Evolutionary conservation across 2,797 vertebrate genomes (phyloP), one percentile per base, ranked within the genome.

Genomic region (Pogonophryne albipinna): DNA sequence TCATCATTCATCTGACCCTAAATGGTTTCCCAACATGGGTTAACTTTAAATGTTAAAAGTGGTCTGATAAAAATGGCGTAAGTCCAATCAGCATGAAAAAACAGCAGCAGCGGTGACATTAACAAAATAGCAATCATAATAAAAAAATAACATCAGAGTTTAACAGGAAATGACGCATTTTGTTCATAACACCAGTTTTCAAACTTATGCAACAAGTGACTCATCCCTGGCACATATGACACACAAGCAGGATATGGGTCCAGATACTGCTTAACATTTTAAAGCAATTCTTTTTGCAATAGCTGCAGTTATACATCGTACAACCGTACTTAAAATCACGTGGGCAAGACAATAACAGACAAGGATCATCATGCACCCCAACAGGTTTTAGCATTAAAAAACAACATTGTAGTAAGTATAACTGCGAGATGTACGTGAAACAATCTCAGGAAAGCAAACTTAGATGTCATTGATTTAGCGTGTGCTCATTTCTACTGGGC

Each of bases 171-270:
- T 49, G 60, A 59, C 1, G 9, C 45, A 13, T 10, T 0, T 2
- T 61, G 64, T 57, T 66, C 53, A 56, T 59, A 56, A 51, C 64
- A 52, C 68, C 53, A 34, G 6, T 27, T 14, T 23, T n/a, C 17
- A 60, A 65, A 65, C 45, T 46, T 31, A 31, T 16, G 52, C 61
- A 80, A 77, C 69, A 59, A 7, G 20, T 67, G 52, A 80, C 9
- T 80, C 70, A 65, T 62, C 19, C 41, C 17, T 52, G 15, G 13
- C 45, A 52, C 58, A 47, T 38, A 14, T 45, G 6, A 14, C 20
- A 27, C 50, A 63, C 16, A 53, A 44, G 10, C 2, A 2, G 12
- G 8, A 52, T 12, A 53, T 7, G 19, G 4, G 8, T 34, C 27
- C 8, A 66, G 44, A 46, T 1, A 27, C 38, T 45, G 17, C 52